Evolutionary conservation across 2,113 vertebrate species (phyloP).

Genomic region (Copsychus sechellarum): DNA sequence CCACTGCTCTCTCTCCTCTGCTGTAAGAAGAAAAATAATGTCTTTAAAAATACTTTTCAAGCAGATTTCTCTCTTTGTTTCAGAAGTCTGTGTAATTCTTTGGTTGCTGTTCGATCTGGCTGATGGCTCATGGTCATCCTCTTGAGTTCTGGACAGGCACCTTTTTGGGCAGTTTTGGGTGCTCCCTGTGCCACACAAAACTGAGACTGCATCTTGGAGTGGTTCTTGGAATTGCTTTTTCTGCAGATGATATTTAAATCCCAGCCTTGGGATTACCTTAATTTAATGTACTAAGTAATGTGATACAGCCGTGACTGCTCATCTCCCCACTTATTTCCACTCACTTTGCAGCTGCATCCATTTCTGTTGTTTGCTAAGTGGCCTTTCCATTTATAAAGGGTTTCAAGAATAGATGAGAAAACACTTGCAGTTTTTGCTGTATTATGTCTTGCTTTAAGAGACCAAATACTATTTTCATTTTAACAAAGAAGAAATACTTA

Average conservation of each 20-base stretch:
- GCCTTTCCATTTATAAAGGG: neutral
- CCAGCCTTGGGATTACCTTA: neutral
- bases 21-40: neutral
- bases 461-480: neutral
- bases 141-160: neutral
- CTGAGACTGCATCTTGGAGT: neutral
- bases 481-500: neutral
- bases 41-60: neutral
- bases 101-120: neutral
- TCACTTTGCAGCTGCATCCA: neutral
- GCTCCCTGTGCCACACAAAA: accelerated
- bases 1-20: neutral
- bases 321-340: neutral
- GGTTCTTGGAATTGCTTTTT: neutral
- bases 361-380: neutral
- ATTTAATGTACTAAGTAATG: neutral
- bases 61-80: neutral
- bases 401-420: neutral
- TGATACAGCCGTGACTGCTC: neutral
- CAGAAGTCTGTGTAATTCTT: neutral
- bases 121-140: neutral
- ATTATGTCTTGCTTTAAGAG: neutral
- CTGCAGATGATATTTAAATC: neutral
- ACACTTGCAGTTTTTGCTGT: neutral
- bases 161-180: neutral